Percentiles rank a stretch among this genome's conserved stretches.
Evolutionary conservation across 2,797 vertebrate genomes (phyloP).

Genomic region (Poecilia velifera): DNA sequence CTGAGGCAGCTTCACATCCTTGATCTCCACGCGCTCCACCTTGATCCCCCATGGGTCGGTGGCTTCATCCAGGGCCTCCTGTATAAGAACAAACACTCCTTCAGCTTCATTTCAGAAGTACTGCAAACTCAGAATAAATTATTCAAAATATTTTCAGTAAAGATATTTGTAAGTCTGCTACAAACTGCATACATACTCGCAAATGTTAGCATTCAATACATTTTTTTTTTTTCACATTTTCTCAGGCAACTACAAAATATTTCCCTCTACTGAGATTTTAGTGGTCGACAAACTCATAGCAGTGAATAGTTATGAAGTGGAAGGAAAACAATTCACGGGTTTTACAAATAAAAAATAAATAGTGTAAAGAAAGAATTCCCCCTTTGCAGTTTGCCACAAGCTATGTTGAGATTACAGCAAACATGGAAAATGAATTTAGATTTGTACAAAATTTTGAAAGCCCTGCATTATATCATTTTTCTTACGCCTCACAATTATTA

Average conservation of each 20-base stretch:
- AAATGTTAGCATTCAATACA: background rate
- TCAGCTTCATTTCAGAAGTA: background rate
- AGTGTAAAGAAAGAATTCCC: background rate
- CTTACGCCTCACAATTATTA: background rate
- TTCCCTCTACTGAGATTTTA: background rate
- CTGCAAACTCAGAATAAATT: background rate
- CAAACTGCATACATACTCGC: background rate
- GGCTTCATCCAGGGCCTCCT: conserved; percentile 80
- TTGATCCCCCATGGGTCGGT: conserved; percentile 83
- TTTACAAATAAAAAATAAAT: background rate
- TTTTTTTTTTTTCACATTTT: background rate
- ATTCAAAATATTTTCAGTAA: background rate
- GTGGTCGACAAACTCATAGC: background rate
- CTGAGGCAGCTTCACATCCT: conserved; percentile 80
- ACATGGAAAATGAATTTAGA: background rate
- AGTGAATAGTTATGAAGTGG: background rate
- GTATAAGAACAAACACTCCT: background rate
- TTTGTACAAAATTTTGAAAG: background rate
- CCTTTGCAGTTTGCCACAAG: background rate
- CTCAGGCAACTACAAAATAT: background rate
- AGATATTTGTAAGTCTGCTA: background rate
- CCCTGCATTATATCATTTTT: background rate
- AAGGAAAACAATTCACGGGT: background rate
- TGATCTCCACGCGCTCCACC: conserved; percentile 85
- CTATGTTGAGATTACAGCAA: background rate